phyloP scores from a whole-genome alignment of 37 sponge, comb jelly and placozoan species.

The Lycopodina hypogea region DNA sequence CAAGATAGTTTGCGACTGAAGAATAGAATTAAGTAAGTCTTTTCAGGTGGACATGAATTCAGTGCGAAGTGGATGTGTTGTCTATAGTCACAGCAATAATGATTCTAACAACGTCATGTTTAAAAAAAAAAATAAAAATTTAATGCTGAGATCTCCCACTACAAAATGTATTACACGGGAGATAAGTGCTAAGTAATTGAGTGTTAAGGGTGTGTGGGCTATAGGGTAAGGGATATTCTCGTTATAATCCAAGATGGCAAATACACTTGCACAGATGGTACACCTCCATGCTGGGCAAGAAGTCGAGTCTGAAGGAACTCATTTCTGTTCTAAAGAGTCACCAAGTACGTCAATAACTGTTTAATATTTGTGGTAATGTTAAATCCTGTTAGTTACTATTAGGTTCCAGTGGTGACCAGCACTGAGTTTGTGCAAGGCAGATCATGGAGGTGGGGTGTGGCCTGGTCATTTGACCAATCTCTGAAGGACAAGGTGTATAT shows the following conservation, averaged over 20 bases:
- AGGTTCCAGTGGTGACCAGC: slow-evolving; percentile 64
- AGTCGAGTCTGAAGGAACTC: slow-evolving; percentile 65
- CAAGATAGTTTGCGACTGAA: slow-evolving; percentile 77
- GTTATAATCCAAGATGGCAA: no score
- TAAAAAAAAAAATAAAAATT: no score
- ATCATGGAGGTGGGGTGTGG: slow-evolving; percentile 90
- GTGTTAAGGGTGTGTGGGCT: no score
- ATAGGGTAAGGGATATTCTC: no score
- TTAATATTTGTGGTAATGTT: slow-evolving; percentile 9
- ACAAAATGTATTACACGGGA: no score
- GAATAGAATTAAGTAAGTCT: slow-evolving; percentile 60
- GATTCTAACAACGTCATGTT: no score
- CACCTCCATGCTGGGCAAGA: slow-evolving; percentile 95
- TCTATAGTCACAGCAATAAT: no score
- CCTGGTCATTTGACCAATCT: slow-evolving; percentile 78
- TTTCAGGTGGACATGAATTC: background rate
- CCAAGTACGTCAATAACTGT: slow-evolving; percentile 53
- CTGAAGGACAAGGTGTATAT: slow-evolving; percentile 28
- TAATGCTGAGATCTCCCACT: no score
- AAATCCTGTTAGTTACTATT: background rate
- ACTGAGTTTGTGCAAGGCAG: slow-evolving; percentile 88
- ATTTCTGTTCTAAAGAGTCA: slow-evolving; percentile 34
- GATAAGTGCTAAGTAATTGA: no score
- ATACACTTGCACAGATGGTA: no score
- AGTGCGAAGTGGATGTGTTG: no score